Conservation (phyloP, 2,888 invertebrate species). For the Callosobruchus maculatus region DNA sequence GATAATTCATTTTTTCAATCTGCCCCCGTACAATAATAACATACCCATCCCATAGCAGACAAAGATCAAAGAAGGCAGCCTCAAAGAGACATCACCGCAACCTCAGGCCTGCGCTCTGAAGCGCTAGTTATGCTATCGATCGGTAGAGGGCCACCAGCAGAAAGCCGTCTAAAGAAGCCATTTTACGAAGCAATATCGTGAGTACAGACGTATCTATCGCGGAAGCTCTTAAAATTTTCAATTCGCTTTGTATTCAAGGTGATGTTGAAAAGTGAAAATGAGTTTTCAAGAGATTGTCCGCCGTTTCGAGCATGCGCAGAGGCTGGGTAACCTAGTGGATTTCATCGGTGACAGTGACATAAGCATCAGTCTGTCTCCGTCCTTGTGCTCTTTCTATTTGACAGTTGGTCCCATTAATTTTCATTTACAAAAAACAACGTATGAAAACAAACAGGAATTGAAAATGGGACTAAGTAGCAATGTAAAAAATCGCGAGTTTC, state of each 20-base stretch:
- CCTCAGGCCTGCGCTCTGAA: conserved; percentile 7
- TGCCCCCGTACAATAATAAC: neutral
- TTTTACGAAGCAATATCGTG: neutral
- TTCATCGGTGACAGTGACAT: no score
- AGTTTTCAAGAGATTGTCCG: neutral
- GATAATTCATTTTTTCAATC: neutral
- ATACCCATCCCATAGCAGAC: no score
- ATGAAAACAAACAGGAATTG: neutral
- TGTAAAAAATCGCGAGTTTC: neutral
- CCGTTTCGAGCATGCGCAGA: neutral
- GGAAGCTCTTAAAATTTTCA: no score
- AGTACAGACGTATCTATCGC: neutral
- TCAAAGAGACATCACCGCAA: neutral
- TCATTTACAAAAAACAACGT: neutral
- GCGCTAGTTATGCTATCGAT: conserved; percentile 24
- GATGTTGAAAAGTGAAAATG: neutral
- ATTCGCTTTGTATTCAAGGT: neutral
- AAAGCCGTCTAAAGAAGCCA: neutral
- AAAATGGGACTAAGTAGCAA: neutral
- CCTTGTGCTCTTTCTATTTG: neutral
- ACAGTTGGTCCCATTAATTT: neutral
- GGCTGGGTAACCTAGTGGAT: neutral
- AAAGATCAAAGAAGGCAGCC: neutral
- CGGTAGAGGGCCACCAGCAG: conserved; percentile 23
- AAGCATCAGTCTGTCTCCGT: neutral